These are phyloP conservation scores for Peromyscus leucopus DNA, from an alignment of 2,113 vertebrate species.

Conservation along the genomic window DNA sequence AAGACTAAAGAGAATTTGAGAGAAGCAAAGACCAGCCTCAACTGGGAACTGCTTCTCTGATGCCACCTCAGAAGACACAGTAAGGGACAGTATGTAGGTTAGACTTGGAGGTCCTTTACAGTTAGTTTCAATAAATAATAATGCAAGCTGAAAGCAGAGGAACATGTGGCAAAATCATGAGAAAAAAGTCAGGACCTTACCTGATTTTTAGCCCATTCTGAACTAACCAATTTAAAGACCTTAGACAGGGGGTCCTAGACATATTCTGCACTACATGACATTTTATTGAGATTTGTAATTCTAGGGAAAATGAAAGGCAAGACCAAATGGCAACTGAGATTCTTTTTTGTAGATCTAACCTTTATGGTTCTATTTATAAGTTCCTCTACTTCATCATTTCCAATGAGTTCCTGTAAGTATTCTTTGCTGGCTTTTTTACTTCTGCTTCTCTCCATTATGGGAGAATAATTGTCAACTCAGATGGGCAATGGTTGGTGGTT, in stretches of 20 bases:
- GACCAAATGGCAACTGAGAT: slow-evolving; percentile 13
- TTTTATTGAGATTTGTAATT: slow-evolving; percentile 47
- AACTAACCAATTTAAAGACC: neutral
- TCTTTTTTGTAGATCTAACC: slow-evolving; percentile 43
- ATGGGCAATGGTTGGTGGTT: neutral
- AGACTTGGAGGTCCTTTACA: neutral
- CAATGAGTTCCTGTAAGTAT: slow-evolving; percentile 27
- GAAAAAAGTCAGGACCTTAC: neutral
- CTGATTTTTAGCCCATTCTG: neutral
- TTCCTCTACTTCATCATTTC: slow-evolving; percentile 48
- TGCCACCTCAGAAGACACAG: neutral
- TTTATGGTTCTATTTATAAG: slow-evolving; percentile 55
- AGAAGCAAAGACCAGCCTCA: neutral
- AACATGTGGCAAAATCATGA: neutral
- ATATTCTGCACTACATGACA: slow-evolving; percentile 42
- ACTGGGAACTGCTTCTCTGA: neutral
- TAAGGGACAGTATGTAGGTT: neutral
- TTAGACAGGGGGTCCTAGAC: neutral
- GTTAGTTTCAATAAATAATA: neutral
- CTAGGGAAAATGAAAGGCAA: slow-evolving; percentile 28
- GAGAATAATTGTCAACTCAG: slow-evolving; percentile 46
- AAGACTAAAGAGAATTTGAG: neutral
- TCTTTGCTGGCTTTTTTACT: slow-evolving; percentile 49
- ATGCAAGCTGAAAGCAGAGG: neutral
- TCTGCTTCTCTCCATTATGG: slow-evolving; percentile 55